phyloP scores from a whole-genome alignment of 2,888 invertebrate species.

The Tetanocera ferruginea region DNA sequence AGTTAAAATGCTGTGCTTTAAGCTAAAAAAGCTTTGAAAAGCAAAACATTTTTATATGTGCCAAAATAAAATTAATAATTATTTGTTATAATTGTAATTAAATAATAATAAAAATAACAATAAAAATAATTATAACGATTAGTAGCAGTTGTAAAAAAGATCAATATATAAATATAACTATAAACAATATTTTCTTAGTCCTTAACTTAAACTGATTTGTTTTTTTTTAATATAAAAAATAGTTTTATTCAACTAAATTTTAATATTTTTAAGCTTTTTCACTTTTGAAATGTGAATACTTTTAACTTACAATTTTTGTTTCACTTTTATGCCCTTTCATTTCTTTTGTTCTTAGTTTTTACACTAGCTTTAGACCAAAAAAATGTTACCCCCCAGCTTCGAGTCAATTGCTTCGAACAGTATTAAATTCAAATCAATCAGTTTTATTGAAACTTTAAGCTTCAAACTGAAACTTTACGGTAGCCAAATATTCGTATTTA shows the following conservation, averaged over 20 bases:
- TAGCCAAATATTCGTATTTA: neutral
- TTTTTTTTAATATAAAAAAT: neutral
- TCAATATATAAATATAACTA: neutral
- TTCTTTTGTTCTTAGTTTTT: neutral
- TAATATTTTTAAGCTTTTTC: neutral
- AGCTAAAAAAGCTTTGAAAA: constrained; percentile 1
- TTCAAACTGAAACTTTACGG: neutral
- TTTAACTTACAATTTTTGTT: too few relatives aligned
- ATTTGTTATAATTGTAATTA: neutral
- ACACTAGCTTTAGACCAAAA: neutral
- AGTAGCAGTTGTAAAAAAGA: neutral
- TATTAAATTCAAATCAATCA: constrained; percentile 2
- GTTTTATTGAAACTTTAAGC: neutral
- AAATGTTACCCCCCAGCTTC: neutral
- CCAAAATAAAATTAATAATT: neutral
- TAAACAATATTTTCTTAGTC: too few relatives aligned
- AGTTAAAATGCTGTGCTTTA: neutral
- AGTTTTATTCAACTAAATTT: neutral
- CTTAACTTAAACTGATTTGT: too few relatives aligned
- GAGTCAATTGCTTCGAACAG: constrained; percentile 26
- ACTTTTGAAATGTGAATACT: neutral
- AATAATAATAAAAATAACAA: neutral
- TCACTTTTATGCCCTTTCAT: too few relatives aligned
- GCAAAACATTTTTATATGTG: constrained; percentile 15
- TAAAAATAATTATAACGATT: neutral